Conservation (phyloP, 2,888 invertebrate species). For the Melinaea menophilus region DNA sequence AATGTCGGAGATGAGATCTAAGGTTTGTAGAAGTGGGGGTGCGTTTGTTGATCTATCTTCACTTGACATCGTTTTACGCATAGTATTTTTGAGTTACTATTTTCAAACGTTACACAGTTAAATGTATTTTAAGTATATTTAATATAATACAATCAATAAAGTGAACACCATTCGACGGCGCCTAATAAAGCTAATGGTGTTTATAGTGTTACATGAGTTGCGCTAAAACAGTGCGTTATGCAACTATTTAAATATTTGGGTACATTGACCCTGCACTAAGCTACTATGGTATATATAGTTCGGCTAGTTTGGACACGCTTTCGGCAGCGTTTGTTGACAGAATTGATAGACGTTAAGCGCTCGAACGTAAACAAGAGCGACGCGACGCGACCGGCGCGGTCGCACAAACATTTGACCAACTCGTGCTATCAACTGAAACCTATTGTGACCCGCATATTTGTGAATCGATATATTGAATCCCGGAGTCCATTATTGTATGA, state of each 20-base stretch:
- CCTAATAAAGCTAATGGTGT: too few relatives aligned
- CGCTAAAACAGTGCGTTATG: too few relatives aligned
- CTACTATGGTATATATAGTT: background rate
- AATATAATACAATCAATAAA: background rate
- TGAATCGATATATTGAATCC: too few relatives aligned
- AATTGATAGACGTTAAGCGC: slow-evolving; percentile 44
- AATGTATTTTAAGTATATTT: background rate
- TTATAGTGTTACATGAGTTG: too few relatives aligned
- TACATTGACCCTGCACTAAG: background rate
- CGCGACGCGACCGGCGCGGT: slow-evolving; percentile 10
- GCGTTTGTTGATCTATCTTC: background rate
- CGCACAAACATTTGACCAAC: slow-evolving; percentile 18
- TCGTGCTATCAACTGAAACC: background rate
- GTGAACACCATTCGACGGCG: background rate
- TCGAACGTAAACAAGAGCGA: slow-evolving; percentile 38
- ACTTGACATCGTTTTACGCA: background rate
- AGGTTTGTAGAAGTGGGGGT: background rate
- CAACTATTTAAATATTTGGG: background rate
- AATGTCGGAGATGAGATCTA: slow-evolving; percentile 11
- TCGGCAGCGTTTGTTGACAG: slow-evolving; percentile 53
- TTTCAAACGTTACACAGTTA: background rate
- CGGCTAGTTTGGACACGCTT: slow-evolving; percentile 16
- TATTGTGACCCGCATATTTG: too few relatives aligned
- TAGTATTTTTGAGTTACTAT: background rate
- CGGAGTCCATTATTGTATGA: too few relatives aligned